A percentile compares a stretch with the other conserved stretches of the same genome.
Conservation (phyloP, 2,797 vertebrate genomes). For the Perdix hodgsoniae region DNA sequence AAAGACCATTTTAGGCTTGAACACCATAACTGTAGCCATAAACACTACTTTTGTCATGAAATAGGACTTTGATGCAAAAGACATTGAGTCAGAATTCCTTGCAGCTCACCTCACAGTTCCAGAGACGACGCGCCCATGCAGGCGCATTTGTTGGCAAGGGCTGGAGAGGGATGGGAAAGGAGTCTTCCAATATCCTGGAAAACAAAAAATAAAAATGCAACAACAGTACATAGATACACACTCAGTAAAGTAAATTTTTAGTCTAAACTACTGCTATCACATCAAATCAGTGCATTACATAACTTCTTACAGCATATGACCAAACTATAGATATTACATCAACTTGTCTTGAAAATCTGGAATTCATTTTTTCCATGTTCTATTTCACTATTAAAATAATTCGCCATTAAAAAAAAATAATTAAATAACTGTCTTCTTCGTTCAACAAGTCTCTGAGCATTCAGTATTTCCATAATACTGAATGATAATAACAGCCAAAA, state of each 20-base stretch:
- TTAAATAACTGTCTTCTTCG: neutral
- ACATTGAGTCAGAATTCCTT: neutral
- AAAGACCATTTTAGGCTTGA: neutral
- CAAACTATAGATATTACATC: neutral
- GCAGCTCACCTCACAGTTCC: slow-evolving; percentile 84
- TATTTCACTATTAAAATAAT: neutral
- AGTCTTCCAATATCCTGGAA: slow-evolving; percentile 76
- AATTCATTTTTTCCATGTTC: neutral
- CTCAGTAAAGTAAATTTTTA: neutral
- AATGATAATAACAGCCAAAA: neutral
- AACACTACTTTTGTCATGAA: neutral
- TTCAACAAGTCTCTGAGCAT: neutral
- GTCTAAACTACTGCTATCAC: neutral
- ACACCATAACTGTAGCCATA: neutral
- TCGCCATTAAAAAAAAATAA: neutral
- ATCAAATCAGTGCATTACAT: neutral
- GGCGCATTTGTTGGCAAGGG: slow-evolving; percentile 81
- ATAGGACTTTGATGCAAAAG: neutral
- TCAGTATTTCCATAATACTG: neutral
- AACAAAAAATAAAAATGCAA: neutral
- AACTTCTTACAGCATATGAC: neutral
- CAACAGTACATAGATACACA: neutral
- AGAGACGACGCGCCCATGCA: slow-evolving; percentile 83
- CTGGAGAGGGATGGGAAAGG: slow-evolving; percentile 78
- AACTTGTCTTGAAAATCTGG: neutral